Evolutionary conservation across 2,113 vertebrate species (phyloP).

Genomic region (Scomber scombrus): DNA sequence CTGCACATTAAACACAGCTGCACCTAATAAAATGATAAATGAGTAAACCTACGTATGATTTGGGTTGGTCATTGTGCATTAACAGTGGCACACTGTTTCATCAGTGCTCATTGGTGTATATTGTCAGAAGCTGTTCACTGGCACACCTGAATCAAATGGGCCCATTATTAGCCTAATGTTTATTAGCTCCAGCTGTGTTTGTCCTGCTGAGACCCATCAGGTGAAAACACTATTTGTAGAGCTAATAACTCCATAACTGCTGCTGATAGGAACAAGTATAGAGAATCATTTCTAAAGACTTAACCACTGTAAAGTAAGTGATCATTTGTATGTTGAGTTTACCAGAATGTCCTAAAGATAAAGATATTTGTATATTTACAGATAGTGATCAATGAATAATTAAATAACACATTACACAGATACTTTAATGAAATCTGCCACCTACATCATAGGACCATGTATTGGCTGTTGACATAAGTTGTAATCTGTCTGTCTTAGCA

Average conservation of each 20-base stretch:
- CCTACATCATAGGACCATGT: neutral
- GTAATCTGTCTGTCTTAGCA: neutral
- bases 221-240: neutral
- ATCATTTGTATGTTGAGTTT: neutral
- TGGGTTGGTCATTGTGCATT: conserved; percentile 1
- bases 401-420: neutral
- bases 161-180: conserved; percentile 37
- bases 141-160: conserved; percentile 43
- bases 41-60: conserved; percentile 9
- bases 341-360: fast-evolving
- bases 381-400: neutral
- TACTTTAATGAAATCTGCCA: neutral
- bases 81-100: conserved; percentile 9
- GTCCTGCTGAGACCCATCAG: neutral
- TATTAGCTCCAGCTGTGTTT: conserved; percentile 50
- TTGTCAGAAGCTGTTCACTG: conserved; percentile 4
- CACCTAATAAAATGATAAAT: conserved; percentile 52
- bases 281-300: neutral
- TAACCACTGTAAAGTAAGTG: neutral
- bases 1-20: conserved; percentile 45
- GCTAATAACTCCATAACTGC: neutral
- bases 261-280: neutral
- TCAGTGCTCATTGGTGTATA: neutral
- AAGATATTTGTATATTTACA: neutral
- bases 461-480: neutral